These are phyloP conservation scores for Villa cingulata DNA, from an alignment of 2,888 invertebrate species.

Conservation along the genomic window DNA sequence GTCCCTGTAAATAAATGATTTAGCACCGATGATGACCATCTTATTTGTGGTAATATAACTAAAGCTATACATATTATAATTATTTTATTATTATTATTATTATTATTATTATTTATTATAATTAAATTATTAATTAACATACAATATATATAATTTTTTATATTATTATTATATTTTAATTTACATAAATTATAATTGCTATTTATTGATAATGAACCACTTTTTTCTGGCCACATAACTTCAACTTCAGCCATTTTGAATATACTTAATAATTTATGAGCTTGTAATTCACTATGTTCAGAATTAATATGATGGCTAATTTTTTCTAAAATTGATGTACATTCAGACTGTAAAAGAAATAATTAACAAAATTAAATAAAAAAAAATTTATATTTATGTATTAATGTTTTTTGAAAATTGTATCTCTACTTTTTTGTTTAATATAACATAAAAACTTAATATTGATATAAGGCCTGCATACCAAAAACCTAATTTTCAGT, in stretches of 20 bases:
- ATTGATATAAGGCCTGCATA: too few relatives aligned
- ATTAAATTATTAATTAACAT: too few relatives aligned
- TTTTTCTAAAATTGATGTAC: conserved; percentile 64
- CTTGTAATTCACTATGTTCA: conserved; percentile 70
- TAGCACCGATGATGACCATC: conserved; percentile 4
- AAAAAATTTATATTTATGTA: too few relatives aligned
- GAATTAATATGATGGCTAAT: conserved; percentile 75
- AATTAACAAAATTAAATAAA: background rate
- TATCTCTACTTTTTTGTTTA: too few relatives aligned
- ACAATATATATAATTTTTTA: background rate
- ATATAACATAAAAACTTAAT: too few relatives aligned
- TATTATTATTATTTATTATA: too few relatives aligned
- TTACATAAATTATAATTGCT: background rate
- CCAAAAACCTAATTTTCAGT: too few relatives aligned
- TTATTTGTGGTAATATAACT: conserved; percentile 1
- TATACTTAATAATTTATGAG: conserved; percentile 74
- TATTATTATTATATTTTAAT: background rate
- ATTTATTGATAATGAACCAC: conserved; percentile 15
- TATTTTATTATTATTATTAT: too few relatives aligned
- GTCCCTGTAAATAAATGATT: conserved; percentile 7
- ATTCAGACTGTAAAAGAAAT: conserved; percentile 60
- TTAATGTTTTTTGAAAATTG: too few relatives aligned
- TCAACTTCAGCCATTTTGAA: conserved; percentile 89
- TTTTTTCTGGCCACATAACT: conserved; percentile 55
- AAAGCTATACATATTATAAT: conserved; percentile 1